Conservation (phyloP, 2,888 invertebrate species). For the Lapara coniferarum region DNA sequence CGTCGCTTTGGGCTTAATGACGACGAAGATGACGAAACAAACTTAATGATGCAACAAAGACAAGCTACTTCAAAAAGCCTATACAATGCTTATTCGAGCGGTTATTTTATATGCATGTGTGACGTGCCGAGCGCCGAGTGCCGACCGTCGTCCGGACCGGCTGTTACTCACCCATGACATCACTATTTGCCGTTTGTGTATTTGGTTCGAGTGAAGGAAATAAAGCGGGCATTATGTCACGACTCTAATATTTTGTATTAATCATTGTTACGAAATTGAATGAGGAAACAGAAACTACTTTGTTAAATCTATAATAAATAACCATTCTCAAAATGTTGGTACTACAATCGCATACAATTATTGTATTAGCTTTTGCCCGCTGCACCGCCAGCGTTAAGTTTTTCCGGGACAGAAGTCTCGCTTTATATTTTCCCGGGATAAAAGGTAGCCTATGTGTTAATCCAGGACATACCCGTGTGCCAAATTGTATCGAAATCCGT, state of each 20-base stretch:
- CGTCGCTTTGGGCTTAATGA: no score
- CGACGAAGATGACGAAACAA: neutral
- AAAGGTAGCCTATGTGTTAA: no score
- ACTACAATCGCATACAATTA: neutral
- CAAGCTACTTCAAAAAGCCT: neutral
- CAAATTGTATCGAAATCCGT: no score
- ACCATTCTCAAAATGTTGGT: no score
- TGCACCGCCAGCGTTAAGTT: no score
- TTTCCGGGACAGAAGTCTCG: no score
- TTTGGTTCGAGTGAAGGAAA: constrained; percentile 27
- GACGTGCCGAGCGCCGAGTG: constrained; percentile 28
- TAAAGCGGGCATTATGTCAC: neutral
- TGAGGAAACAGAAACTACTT: neutral
- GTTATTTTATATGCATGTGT: constrained; percentile 31
- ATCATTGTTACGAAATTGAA: neutral
- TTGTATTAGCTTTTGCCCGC: no score
- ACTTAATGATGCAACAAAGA: neutral
- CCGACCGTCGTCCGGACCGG: constrained; percentile 1
- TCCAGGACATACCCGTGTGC: no score
- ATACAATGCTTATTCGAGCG: neutral
- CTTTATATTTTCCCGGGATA: no score
- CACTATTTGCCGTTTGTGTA: constrained; percentile 34
- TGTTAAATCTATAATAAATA: neutral
- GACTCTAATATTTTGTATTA: neutral
- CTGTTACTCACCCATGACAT: constrained; percentile 40